These are phyloP conservation scores for Abscondita cerata DNA, from an alignment of 2,888 invertebrate species.

Conservation along the genomic window DNA sequence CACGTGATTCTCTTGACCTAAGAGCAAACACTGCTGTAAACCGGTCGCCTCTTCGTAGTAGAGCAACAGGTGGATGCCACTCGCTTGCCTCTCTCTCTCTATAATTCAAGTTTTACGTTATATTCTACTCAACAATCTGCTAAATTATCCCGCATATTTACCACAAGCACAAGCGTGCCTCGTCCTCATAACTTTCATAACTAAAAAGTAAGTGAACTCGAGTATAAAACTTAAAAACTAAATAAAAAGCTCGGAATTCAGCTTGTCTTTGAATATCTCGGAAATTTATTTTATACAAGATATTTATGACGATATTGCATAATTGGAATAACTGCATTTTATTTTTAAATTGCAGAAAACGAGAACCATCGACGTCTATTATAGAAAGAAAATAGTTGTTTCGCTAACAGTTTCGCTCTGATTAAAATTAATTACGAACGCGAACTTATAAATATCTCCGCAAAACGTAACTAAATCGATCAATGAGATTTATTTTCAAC, in stretches of 20 bases:
- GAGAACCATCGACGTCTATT: not conserved
- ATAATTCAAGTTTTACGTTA: constrained; percentile 1
- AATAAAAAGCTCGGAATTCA: constrained; percentile 1
- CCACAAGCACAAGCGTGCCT: constrained; percentile 16
- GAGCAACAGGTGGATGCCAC: constrained; percentile 48
- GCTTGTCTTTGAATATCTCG: constrained; percentile 7
- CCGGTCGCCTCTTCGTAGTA: constrained; percentile 47
- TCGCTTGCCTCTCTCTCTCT: constrained; percentile 21
- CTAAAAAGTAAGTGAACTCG: constrained; percentile 7
- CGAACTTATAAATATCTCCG: no score
- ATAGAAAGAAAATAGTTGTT: no score
- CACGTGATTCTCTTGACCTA: constrained; percentile 50
- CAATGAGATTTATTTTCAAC: no score
- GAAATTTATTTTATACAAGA: constrained; percentile 5
- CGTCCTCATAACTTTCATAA: not conserved
- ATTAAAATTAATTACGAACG: no score
- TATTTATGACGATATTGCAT: constrained; percentile 6
- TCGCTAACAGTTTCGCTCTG: no score
- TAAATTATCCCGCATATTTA: constrained; percentile 5
- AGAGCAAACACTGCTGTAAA: constrained; percentile 37
- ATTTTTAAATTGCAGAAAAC: not conserved
- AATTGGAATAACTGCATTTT: constrained; percentile 4
- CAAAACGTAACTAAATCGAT: no score
- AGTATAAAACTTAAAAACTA: constrained; percentile 5
- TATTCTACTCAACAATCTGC: constrained; percentile 11